Evolutionary conservation across 2,888 invertebrate genomes (phyloP).

Genomic region (Temnothorax unifasciatus): DNA sequence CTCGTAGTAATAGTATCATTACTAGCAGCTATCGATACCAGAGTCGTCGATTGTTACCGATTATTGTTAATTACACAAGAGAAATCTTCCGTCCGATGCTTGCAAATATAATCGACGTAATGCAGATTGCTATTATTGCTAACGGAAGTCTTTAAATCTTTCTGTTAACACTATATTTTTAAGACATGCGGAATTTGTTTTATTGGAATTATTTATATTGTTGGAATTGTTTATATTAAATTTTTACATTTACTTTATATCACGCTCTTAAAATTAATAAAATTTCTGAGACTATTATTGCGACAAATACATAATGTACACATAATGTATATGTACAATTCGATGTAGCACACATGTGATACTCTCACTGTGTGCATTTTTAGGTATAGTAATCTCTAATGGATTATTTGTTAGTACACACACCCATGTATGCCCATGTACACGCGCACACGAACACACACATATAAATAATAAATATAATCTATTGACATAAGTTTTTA

Average conservation of each 20-base stretch:
- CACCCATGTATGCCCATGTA: too few species aligned
- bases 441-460: too few species aligned
- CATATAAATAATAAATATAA: too few species aligned
- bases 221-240: not conserved
- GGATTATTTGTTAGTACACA: not conserved
- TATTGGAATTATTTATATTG: not conserved
- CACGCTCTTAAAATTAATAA: not conserved
- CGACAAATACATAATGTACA: too few species aligned
- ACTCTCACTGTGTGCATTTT: not conserved
- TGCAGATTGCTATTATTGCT: constrained; percentile 37
- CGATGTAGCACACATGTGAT: not conserved
- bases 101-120: constrained; percentile 61
- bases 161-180: not conserved
- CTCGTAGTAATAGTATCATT: not conserved
- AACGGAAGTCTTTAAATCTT: constrained; percentile 55
- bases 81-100: constrained; percentile 55
- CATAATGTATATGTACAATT: not conserved
- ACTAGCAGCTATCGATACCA: constrained; percentile 23
- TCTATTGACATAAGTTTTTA: not conserved
- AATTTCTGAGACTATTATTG: not conserved
- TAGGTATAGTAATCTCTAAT: not conserved
- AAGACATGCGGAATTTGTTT: not conserved
- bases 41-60: constrained; percentile 31
- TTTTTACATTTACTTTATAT: not conserved
- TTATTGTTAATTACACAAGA: constrained; percentile 51